Evolutionary conservation across 1,140 invertebrate species (phyloP).

Genomic region (Tribolium castaneum): DNA sequence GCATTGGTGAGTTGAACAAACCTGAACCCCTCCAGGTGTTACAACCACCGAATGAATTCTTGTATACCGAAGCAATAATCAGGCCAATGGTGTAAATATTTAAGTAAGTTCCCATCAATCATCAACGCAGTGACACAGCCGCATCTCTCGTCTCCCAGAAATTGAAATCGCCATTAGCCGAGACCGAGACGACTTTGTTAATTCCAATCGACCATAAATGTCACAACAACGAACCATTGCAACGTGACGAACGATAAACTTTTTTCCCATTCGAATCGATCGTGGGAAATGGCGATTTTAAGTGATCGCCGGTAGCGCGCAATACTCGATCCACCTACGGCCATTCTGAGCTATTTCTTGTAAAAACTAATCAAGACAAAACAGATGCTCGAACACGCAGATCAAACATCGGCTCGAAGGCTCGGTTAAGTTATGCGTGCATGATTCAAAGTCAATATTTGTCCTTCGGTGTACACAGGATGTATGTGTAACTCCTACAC

Average conservation of each 20-base stretch:
- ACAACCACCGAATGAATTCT: not conserved
- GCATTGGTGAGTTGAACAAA: not conserved
- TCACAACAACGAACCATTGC: not conserved
- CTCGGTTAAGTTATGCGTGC: conserved; percentile 5
- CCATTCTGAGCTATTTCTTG: not conserved
- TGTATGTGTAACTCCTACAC: conserved; percentile 23
- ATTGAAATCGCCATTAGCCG: no score
- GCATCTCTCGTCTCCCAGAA: not conserved
- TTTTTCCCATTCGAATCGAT: not conserved
- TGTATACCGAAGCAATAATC: conserved; percentile 13
- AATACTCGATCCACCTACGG: conserved; percentile 12
- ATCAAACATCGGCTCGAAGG: conserved; percentile 19
- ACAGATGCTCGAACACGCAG: conserved; percentile 18
- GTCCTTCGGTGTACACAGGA: conserved; percentile 11
- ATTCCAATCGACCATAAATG: conserved; percentile 14
- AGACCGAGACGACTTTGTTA: conserved; percentile 1
- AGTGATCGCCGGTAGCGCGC: not conserved
- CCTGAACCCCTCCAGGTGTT: not conserved
- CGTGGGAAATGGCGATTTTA: conserved; percentile 25
- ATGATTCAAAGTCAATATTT: conserved; percentile 35
- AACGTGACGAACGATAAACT: not conserved
- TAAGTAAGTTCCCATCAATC: not conserved
- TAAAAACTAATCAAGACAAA: conserved; percentile 13
- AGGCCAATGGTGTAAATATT: conserved; percentile 21
- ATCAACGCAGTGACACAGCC: not conserved